Conservation (phyloP, 2,797 vertebrate genomes). For the Catharus ustulatus region DNA sequence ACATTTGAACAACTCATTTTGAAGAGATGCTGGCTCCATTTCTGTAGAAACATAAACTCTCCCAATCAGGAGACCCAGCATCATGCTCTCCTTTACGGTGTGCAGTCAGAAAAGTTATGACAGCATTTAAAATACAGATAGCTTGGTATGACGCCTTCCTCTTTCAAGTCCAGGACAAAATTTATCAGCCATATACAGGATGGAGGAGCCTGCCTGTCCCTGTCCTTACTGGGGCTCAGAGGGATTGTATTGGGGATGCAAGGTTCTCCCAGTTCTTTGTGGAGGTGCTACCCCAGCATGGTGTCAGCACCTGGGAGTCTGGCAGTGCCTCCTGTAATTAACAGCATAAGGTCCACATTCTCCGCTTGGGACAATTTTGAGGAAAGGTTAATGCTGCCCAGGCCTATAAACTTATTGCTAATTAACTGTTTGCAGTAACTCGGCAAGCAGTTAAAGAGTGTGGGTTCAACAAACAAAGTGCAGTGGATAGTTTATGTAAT, state of each 20-base stretch:
- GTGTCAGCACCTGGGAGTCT: neutral
- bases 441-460: neutral
- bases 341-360: constrained; percentile 21
- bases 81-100: neutral
- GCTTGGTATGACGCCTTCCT: constrained; percentile 28
- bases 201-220: neutral
- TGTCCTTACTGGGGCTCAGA: neutral
- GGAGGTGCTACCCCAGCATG: neutral
- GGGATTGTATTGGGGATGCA: fast-evolving
- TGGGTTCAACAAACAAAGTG: constrained; percentile 32
- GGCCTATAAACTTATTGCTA: neutral
- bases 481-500: constrained; percentile 24
- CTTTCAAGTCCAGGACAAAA: constrained; percentile 44
- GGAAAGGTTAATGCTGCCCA: constrained; percentile 32
- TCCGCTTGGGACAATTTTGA: constrained; percentile 28
- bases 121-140: constrained; percentile 37
- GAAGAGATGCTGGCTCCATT: neutral
- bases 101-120: constrained; percentile 16
- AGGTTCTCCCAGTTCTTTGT: neutral
- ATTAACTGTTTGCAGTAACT: constrained; percentile 16
- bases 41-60: neutral
- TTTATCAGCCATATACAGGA: neutral
- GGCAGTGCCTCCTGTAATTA: constrained; percentile 28
- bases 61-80: neutral
- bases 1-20: neutral